Evolutionary conservation across 2,797 vertebrate genomes (phyloP).

Genomic region (Lagodon rhomboides): DNA sequence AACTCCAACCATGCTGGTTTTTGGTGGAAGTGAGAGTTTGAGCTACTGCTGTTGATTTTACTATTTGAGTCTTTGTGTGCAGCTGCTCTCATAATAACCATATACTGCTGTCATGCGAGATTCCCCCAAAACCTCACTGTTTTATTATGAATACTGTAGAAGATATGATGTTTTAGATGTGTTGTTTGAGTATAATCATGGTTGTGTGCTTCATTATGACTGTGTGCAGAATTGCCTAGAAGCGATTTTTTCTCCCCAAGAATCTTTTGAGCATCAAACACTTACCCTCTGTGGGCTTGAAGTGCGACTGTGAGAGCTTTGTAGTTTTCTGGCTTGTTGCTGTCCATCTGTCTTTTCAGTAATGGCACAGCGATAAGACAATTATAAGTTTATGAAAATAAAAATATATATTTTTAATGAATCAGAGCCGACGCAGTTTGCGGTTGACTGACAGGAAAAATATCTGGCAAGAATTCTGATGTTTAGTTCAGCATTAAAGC

Average conservation of each 20-base stretch:
- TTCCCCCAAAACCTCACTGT: slow-evolving; percentile 17
- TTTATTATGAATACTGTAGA: not conserved
- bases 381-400: not conserved
- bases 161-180: slow-evolving; percentile 1
- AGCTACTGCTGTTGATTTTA: slow-evolving; percentile 56
- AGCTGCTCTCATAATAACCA: slow-evolving; percentile 66
- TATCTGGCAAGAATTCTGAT: not conserved
- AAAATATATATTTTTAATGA: not conserved
- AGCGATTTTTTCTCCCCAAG: slow-evolving; percentile 13
- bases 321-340: not conserved
- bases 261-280: slow-evolving; percentile 26
- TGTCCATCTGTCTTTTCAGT: not conserved
- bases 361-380: not conserved
- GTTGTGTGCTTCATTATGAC: slow-evolving; percentile 14
- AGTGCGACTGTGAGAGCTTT: slow-evolving; percentile 14
- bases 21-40: slow-evolving; percentile 52
- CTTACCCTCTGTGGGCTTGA: not conserved
- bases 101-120: slow-evolving; percentile 65
- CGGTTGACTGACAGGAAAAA: not conserved
- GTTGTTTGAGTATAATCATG: slow-evolving; percentile 20
- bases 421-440: not conserved
- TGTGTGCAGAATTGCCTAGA: slow-evolving; percentile 24
- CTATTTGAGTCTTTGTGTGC: slow-evolving; percentile 44
- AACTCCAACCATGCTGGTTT: slow-evolving; percentile 43
- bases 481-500: not conserved